Evolutionary conservation across 2,888 invertebrate genomes (phyloP), one percentile per base, ranked within the genome.

Genomic region (Harpalus rubripes): DNA sequence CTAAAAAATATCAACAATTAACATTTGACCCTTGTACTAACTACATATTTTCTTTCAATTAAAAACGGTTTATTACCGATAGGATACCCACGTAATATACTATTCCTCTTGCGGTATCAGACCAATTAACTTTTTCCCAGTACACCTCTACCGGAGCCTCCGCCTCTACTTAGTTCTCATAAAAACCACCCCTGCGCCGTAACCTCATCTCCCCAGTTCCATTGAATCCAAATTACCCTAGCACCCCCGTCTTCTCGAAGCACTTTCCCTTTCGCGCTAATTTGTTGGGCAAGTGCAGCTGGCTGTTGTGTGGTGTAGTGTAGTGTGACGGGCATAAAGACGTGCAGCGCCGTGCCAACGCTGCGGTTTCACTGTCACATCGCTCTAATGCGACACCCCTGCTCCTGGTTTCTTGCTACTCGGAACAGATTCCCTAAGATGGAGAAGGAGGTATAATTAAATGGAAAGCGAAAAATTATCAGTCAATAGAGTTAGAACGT

Each of bases 231-330:
- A 52, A 52, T 52, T 52, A 52, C 44, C 44, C 44, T 32, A 12
- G 44, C 12, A 12, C 44, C 44, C 44, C 32, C 32, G 32, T 6
- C 5, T 5, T 5, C 32, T 4, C 32, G 3, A 5, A 52, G 44
- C 44, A 52, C 44, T 52, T 52, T 52, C 44, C 44, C 44, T 52
- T 52, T 52, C 44, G 7, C 44, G 44, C 44, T 52, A 52, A 52
- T 52, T 52, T 52, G 44, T 12, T 52, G 44, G 44, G 44, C 44
- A 52, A 52, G 44, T 52, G 44, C 44, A 52, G 44, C 44, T 52
- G 44, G 44, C 10, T 52, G 44, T 52, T 52, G 44, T 52, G 44
- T 12, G 44, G 10, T 4, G 44, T 52, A 52, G 44, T 12, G 44
- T 12, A 2, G 44, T 52, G 44, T 52, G 44, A 52, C 44, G 44